phyloP scores from a whole-genome alignment of 2,113 vertebrate genomes.

The Hoplias malabaricus region DNA sequence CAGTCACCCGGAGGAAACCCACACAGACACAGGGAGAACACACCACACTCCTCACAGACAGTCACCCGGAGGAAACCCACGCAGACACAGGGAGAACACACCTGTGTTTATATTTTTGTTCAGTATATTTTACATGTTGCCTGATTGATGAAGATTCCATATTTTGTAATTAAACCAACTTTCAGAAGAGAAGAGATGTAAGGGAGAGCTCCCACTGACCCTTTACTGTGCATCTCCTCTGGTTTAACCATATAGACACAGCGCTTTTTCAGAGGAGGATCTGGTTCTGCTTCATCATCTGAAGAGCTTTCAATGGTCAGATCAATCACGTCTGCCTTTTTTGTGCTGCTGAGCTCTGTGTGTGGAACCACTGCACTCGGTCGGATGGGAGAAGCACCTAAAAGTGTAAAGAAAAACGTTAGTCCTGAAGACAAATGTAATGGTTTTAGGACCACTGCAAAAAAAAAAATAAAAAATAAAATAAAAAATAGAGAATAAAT shows the following conservation, averaged over 20 bases:
- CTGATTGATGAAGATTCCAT: too few relatives aligned
- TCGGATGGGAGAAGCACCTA: constrained; percentile 78
- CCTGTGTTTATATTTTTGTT: too few relatives aligned
- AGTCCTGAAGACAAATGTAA: background rate
- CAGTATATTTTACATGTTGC: too few relatives aligned
- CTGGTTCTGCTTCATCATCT: constrained; percentile 78
- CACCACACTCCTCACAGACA: too few relatives aligned
- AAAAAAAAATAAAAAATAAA: background rate
- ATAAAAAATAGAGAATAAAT: background rate
- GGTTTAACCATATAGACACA: constrained; percentile 85
- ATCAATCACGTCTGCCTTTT: constrained; percentile 93
- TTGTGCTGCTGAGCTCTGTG: constrained; percentile 75
- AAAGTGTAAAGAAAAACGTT: background rate
- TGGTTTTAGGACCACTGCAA: background rate
- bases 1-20: too few relatives aligned
- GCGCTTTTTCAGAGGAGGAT: constrained; percentile 83
- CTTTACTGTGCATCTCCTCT: constrained; percentile 84
- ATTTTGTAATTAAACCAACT: too few relatives aligned
- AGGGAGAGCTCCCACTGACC: constrained; percentile 72
- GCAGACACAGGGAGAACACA: too few relatives aligned
- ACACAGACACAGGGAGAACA: too few relatives aligned
- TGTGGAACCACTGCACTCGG: constrained; percentile 69
- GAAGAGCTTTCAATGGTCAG: constrained; percentile 92
- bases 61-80: too few relatives aligned
- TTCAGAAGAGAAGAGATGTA: too few relatives aligned